Base-by-base conservation (phyloP, 2,113 vertebrate species). In the Emydura subglobosa region DNA sequence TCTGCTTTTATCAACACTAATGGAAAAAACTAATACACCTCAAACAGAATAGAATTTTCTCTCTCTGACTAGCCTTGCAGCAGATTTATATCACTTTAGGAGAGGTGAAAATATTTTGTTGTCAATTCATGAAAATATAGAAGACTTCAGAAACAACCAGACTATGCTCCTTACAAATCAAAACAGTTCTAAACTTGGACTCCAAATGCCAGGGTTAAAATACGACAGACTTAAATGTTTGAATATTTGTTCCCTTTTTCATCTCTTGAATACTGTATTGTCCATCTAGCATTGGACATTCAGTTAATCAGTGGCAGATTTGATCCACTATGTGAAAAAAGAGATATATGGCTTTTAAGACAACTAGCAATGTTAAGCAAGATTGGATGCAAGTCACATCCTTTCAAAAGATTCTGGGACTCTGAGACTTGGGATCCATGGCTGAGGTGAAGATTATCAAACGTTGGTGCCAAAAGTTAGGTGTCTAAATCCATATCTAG, bases 81-180 rank as follows among this genome's bases (percentile, higher is more conserved):
- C 68, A 91, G 55, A 59, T 85, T n/a, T 74, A 7, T 89, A 13
- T 39, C 57, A 88, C 16, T 81, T 83, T 88, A 80, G 2, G 49
- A 83, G 78, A 25, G 24, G 6, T 47, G 42, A 47, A 78, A 25
- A 78, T 78, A 47, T 51, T 42, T 29, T 49, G 31, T 81, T 84
- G 93, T 84, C 85, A 25, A 85, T 25, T 49, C 79, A 91, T 79
- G 31, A 91, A 86, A 93, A n/a, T 19, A 79, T 17, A 89, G 84
- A 82, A 74, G 5, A 96, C 14, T n/a, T 44, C 19, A 83, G 81
- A 95, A 95, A 93, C 31, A 86, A 92, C 94, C 21, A 86, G 27
- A 88, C 31, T 47, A 80, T 57, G 44, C 27, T 1, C 27, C 88
- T 89, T 81, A 82, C 57, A 89, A 94, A 83, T 95, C 54, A 96